Conservation (phyloP, 2,113 vertebrate genomes). For the Bagarius yarrelli region DNA sequence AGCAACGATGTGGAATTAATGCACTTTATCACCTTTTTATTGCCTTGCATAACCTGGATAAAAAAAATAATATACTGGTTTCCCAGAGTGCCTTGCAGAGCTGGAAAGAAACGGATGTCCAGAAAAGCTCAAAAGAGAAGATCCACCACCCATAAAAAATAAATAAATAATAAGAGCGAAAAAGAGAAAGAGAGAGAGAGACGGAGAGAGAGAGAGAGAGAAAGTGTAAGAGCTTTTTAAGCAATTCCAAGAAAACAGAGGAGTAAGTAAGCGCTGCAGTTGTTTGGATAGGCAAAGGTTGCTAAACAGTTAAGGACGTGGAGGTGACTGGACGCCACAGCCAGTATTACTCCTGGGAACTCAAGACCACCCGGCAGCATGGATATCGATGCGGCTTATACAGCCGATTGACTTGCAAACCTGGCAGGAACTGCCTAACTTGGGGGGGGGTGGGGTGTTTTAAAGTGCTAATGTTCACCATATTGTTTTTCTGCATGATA, state of each 20-base stretch:
- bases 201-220: constrained; percentile 35
- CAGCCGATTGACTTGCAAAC: constrained; percentile 31
- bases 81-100: constrained; percentile 41
- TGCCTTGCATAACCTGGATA: constrained; percentile 17
- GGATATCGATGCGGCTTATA: constrained; percentile 34
- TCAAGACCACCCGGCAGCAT: constrained; percentile 46
- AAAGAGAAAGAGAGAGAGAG: not conserved
- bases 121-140: constrained; percentile 5
- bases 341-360: constrained; percentile 39
- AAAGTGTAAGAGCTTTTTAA: constrained; percentile 11
- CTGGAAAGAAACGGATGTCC: constrained; percentile 28
- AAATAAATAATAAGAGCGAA: not conserved
- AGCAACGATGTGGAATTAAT: constrained; percentile 2
- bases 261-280: constrained; percentile 42
- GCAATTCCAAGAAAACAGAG: constrained; percentile 46
- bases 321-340: constrained; percentile 23
- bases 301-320: constrained; percentile 51
- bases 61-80: constrained; percentile 39
- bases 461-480: not conserved
- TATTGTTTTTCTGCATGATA: not conserved
- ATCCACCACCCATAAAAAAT: not conserved
- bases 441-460: not conserved
- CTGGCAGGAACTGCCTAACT: not conserved
- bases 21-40: constrained; percentile 24
- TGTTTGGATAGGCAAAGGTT: constrained; percentile 50